Conservation (phyloP, 2,888 invertebrate species). For the Noctua pronuba region DNA sequence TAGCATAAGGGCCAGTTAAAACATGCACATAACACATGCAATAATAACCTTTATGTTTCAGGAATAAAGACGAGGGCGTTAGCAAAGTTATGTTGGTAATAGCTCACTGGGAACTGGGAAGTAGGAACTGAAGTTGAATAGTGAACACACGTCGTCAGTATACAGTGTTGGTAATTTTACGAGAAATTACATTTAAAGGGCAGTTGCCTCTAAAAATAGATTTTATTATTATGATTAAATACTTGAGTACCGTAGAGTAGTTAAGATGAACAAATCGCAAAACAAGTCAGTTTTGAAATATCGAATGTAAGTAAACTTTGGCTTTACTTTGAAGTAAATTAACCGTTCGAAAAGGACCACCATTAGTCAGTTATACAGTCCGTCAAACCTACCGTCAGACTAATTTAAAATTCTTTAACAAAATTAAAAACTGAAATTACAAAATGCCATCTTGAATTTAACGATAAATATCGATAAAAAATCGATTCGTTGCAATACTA, state of each 20-base stretch:
- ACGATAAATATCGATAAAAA: slow-evolving; percentile 16
- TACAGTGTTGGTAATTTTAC: slow-evolving; percentile 26
- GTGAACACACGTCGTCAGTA: slow-evolving; percentile 41
- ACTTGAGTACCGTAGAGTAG: neutral
- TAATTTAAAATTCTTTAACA: slow-evolving; percentile 11
- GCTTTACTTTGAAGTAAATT: neutral
- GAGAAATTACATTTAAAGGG: slow-evolving; percentile 17
- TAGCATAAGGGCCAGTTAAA: slow-evolving; percentile 36
- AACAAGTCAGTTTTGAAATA: neutral
- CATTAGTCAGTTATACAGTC: neutral
- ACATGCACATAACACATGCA: neutral
- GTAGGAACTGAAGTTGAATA: slow-evolving; percentile 63
- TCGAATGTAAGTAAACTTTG: neutral
- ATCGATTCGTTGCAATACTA: neutral
- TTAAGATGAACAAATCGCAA: neutral
- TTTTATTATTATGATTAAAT: no score
- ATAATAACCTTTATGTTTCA: slow-evolving; percentile 13
- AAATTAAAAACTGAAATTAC: slow-evolving; percentile 3
- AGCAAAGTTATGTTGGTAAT: slow-evolving; percentile 37
- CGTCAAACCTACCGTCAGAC: neutral
- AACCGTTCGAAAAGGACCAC: neutral
- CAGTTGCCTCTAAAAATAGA: slow-evolving; percentile 13
- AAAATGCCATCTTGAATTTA: neutral
- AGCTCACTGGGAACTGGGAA: slow-evolving; percentile 67
- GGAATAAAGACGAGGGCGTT: slow-evolving; percentile 19